A percentile compares a stretch with the other conserved stretches of the same genome.
These are phyloP conservation scores for Amblyornis subalaris DNA, from an alignment of 2,113 vertebrate genomes.

Conservation along the genomic window DNA sequence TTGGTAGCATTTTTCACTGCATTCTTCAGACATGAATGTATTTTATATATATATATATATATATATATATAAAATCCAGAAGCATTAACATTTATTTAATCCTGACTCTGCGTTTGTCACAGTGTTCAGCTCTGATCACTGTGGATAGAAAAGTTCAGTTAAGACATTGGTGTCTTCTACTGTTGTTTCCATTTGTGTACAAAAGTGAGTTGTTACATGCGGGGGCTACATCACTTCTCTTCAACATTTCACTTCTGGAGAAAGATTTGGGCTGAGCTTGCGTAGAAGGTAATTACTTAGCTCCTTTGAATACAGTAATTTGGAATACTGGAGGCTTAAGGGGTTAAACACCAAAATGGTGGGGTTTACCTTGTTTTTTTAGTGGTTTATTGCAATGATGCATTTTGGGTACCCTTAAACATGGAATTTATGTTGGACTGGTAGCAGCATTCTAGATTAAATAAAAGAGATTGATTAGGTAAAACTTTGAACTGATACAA, in stretches of 20 bases:
- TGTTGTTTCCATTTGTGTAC: neutral
- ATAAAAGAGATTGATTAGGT: neutral
- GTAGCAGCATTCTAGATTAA: neutral
- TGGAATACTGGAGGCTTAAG: neutral
- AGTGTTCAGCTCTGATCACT: neutral
- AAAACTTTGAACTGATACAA: neutral
- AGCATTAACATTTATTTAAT: accelerated
- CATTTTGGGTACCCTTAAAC: neutral
- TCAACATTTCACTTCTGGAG: neutral
- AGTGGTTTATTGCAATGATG: neutral
- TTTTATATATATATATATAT: neutral
- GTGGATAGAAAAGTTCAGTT: neutral
- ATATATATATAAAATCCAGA: neutral
- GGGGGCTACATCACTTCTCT: neutral
- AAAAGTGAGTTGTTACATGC: neutral
- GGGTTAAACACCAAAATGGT: neutral
- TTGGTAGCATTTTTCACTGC: neutral
- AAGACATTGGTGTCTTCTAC: neutral
- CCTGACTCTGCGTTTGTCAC: accelerated
- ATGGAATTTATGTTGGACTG: neutral
- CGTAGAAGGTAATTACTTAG: neutral
- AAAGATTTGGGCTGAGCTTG: neutral
- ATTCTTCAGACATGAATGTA: neutral
- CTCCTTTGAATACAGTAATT: neutral
- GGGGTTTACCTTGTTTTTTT: neutral